Base-by-base conservation (phyloP, 2,888 invertebrate species). In the Buathra laborator region DNA sequence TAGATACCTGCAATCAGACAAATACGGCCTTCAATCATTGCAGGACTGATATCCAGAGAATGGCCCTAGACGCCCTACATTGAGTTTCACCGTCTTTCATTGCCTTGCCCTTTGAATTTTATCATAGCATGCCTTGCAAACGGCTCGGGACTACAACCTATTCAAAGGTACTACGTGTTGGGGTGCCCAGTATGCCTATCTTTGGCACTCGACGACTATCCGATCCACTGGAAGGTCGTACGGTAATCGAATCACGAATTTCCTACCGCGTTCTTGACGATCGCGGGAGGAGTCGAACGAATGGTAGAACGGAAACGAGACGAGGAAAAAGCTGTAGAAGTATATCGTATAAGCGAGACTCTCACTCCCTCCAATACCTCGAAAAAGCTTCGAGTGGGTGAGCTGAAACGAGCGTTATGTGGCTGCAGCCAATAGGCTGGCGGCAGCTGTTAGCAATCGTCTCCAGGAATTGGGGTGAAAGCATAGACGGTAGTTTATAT, bases 391-490 rank as follows among this genome's bases (percentile, higher is more conserved):
- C 51, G 62, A 32, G 62, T 51, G 51, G 64, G 64, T 37, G 64
- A 66, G 59, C 48, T 16, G 48, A 66, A 76, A 66, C 64, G 71
- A 75, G 77, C 29, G 87, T 89, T 85, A 85, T 67, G 86, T 78
- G 86, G 85, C 72, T 78, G 87, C 87, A 88, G 86, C 86, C 84
- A 88, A 90, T 89, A 88, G 89, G 86, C 86, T 83, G 88, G 88
- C 86, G 87, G 87, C 91, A 91, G 90, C 90, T 91, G 90, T 85
- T 88, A 84, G 90, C 85, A 89, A 91, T 91, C 87, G 89, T 89
- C 86, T 53, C 51, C 48, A 84, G 77, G 81, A 76, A 85, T 82
- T 77, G 84, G 74, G 76, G 82, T 70, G 85, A 81, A 74, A 53
- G 29, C 16, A 62, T 48, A 64, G 48, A 78, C 51, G 46, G 24